phyloP scores from a whole-genome alignment of 2,113 vertebrate species.

The Emydura subglobosa region DNA sequence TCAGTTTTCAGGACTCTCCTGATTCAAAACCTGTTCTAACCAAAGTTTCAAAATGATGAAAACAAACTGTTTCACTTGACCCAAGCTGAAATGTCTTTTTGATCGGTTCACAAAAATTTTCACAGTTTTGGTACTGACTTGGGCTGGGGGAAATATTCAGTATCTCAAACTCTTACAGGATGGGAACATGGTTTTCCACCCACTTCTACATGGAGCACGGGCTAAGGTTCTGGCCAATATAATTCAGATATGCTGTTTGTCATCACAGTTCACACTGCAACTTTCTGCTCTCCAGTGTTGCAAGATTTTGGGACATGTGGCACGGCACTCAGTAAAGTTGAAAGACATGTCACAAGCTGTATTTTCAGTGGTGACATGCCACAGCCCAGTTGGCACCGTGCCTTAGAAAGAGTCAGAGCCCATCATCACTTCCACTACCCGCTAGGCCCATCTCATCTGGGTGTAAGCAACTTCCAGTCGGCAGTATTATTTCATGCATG shows the following conservation, averaged over 20 bases:
- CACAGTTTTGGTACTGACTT: not conserved
- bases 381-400: not conserved
- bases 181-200: not conserved
- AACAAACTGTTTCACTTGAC: not conserved
- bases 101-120: not conserved
- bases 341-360: not conserved
- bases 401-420: not conserved
- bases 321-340: not conserved
- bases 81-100: not conserved
- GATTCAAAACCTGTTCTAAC: not conserved
- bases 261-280: not conserved
- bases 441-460: not conserved
- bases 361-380: not conserved
- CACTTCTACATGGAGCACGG: not conserved
- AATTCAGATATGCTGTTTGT: not conserved
- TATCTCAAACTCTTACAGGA: not conserved
- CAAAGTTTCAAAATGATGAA: not conserved
- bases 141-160: not conserved
- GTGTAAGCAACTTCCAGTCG: not conserved
- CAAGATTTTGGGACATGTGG: rapidly evolving
- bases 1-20: not conserved
- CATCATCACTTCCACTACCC: not conserved
- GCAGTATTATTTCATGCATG: not conserved
- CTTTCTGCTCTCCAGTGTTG: rapidly evolving
- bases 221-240: not conserved